phyloP scores from a whole-genome alignment of 2,797 vertebrate species.

The Hyperoplus immaculatus region DNA sequence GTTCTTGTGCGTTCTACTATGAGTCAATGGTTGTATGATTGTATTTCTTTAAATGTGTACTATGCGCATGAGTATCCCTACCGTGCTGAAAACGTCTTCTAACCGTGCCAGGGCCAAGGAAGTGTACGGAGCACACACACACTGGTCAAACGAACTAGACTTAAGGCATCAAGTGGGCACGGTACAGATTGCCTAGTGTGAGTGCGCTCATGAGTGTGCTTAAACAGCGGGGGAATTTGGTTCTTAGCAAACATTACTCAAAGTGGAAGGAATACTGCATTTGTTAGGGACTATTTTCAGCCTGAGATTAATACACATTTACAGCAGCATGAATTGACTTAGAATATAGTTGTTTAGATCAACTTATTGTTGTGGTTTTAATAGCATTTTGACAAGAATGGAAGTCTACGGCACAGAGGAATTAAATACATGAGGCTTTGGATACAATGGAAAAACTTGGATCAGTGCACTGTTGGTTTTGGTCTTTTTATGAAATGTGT shows the following conservation, averaged over 20 bases:
- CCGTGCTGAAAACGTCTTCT: no score
- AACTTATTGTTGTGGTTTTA: constrained; percentile 21
- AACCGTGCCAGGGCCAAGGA: no score
- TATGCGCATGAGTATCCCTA: no score
- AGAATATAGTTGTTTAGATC: no score
- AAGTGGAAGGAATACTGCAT: background rate
- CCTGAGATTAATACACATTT: background rate
- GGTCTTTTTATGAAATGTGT: background rate
- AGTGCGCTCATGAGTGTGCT: no score
- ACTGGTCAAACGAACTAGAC: no score
- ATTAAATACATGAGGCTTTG: background rate
- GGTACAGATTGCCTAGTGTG: no score
- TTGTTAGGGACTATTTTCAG: constrained; percentile 9
- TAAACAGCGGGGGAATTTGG: background rate
- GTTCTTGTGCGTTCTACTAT: no score
- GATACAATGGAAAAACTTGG: background rate
- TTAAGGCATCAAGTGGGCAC: no score
- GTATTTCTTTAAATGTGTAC: no score
- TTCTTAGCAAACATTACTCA: background rate
- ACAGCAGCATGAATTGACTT: background rate
- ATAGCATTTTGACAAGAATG: background rate
- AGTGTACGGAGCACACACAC: no score
- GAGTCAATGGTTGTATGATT: no score
- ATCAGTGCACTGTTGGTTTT: constrained; percentile 14
- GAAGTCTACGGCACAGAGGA: background rate